A percentile compares a stretch with the other conserved stretches of the same genome.
Conservation (phyloP, 2,797 vertebrate genomes). For the Enoplosus armatus region DNA sequence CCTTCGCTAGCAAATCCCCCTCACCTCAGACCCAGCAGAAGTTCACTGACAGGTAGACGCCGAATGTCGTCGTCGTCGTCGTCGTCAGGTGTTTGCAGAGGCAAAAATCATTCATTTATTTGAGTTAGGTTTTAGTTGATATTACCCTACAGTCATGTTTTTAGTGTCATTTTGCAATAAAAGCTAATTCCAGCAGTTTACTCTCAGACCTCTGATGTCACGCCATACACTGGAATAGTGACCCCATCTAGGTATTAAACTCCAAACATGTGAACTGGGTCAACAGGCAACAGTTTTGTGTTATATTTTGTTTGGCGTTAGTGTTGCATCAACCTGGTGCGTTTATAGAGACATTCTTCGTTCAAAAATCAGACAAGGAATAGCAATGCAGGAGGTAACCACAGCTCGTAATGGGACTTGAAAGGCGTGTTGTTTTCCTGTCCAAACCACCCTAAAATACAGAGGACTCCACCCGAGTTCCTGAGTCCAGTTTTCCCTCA, state of each 20-base stretch:
- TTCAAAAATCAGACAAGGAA: background rate
- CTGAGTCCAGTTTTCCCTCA: constrained; percentile 29
- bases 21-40: constrained; percentile 81
- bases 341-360: constrained; percentile 4
- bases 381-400: constrained; percentile 16
- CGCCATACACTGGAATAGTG: background rate
- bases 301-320: background rate
- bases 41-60: constrained; percentile 88
- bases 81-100: background rate
- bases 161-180: background rate
- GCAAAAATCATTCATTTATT: background rate
- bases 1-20: constrained; percentile 77
- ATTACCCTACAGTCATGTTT: background rate
- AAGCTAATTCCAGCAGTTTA: background rate
- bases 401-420: constrained; percentile 25
- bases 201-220: background rate
- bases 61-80: background rate
- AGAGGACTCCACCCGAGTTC: constrained; percentile 12
- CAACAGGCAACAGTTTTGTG: background rate
- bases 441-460: constrained; percentile 36
- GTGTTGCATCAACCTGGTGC: background rate
- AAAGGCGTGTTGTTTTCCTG: constrained; percentile 40
- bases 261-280: background rate
- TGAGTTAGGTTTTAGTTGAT: background rate
- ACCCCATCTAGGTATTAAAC: background rate